Evolutionary conservation across 2,113 vertebrate genomes (phyloP).

Genomic region (Geococcyx californianus): DNA sequence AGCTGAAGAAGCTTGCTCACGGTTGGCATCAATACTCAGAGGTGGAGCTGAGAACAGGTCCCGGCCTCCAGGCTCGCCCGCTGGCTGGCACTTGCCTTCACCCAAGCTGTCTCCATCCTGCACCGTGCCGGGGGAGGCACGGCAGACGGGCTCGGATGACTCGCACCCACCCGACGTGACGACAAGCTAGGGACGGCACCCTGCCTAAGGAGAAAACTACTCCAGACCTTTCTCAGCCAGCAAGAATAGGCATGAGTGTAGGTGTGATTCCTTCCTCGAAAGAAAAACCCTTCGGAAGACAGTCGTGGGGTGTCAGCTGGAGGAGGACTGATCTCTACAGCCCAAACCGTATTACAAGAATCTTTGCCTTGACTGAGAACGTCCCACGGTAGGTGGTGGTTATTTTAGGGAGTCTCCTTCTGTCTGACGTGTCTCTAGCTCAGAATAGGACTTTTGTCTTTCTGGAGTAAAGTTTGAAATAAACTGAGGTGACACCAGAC

Average conservation of each 20-base stretch:
- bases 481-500: not conserved
- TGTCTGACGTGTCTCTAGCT: not conserved
- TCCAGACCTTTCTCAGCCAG: not conserved
- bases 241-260: fast-evolving
- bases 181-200: not conserved
- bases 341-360: fast-evolving
- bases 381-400: not conserved
- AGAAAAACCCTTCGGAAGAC: not conserved
- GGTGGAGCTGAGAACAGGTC: not conserved
- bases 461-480: not conserved
- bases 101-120: not conserved
- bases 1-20: not conserved
- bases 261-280: not conserved
- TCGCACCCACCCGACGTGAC: not conserved
- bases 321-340: not conserved
- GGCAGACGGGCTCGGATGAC: not conserved
- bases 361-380: not conserved
- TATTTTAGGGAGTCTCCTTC: not conserved
- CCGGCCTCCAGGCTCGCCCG: not conserved
- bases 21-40: not conserved
- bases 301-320: not conserved
- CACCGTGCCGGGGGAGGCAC: not conserved
- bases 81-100: not conserved
- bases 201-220: not conserved
- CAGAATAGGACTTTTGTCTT: not conserved